Base-by-base conservation (phyloP, 2,888 invertebrate genomes). In the Parnassius orleans region DNA sequence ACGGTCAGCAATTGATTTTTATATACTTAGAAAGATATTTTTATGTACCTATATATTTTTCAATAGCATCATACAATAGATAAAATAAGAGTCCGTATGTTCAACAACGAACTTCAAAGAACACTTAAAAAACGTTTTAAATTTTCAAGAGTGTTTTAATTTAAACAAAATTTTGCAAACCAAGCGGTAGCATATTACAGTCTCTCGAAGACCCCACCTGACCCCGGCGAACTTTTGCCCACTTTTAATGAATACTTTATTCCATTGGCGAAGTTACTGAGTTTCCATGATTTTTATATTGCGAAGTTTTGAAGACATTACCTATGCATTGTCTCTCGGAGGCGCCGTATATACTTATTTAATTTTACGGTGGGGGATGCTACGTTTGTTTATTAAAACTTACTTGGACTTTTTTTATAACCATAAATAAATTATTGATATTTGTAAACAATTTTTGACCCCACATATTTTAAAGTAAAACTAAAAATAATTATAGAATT, bases 271-370 rank as follows among this genome's bases (percentile, higher is more conserved):
- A 82, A 87, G 77, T 86, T 84, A 72, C 70, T 67, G 79, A 75
- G 80, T 82, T 81, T 79, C 77, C 87, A 87, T 90, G 89, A 90
- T 90, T 90, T 89, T 90, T 88, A 90, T 90, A 87, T 83, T 75
- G 79, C 78, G 67, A 87, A 88, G 81, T 87, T 87, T 72, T 69
- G 65, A 66, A 65, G 65, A 72, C 84, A 86, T 90, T 87, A 86
- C 81, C 84, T 87, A 88, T 90, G 87, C 88, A 87, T 87, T 89
- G 88, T 88, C 81, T 81, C 72, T 65, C 68, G 65, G 64, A 56
- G 66, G 67, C 70, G 63, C 62, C 68, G 67, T 50, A 69, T 69
- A 74, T 78, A 76, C 79, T 84, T 85, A 80, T 87, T 87, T 86
- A 83, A 88, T 87, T 84, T 84, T 78, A 78, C 74, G 72, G 58